Evolutionary conservation across 2,888 invertebrate species (phyloP), one percentile per base, ranked within the genome.

Genomic region (Drosophila setosimentum): DNA sequence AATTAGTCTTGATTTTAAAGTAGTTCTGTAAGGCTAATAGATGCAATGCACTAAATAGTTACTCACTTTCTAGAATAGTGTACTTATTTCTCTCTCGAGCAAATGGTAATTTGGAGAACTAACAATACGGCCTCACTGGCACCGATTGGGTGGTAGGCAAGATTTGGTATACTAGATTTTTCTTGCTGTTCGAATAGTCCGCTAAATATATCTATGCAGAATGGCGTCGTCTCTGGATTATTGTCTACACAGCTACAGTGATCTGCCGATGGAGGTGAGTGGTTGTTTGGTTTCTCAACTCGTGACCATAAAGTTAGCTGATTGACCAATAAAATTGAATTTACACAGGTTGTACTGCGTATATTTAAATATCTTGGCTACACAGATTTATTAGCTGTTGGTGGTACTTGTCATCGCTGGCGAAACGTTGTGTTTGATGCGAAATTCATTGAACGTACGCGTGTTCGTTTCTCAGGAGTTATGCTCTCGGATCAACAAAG

Each of bases 341-440:
- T 64, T 60, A 79, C 67, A 68, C 65, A 96, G 96, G 94, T 96
- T 62, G 93, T 96, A 77, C 94, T 95, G 68, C 94, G 95, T 80
- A 94, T 96, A 76, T 95, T 95, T 89, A 94, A 95, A 78, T 95
- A 94, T 91, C 92, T 96, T 78, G 94, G 95, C 42, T 94, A 95
- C 80, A 94, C 95, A 2, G 96, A 96, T 89, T 93, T 95, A 78
- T 94, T 95, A 91, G 93, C 94, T 53, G 95, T 95, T 40, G 95
- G 95, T 78, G 94, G 95, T 78, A 95, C 96, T 32, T 96, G 95
- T 89, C 94, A 92, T 27, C 93, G 94, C 0, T 96, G 96, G 96
- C 95, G 95, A 76, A 94, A 95, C 72, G 96, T 96, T 18, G 94
- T 95, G 8, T 94, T 95, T 83, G 95, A 96, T 83, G 93, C 93